Conservation (phyloP, 35 echinoderm and acorn worm species). For the Stichopus chloronotus region DNA sequence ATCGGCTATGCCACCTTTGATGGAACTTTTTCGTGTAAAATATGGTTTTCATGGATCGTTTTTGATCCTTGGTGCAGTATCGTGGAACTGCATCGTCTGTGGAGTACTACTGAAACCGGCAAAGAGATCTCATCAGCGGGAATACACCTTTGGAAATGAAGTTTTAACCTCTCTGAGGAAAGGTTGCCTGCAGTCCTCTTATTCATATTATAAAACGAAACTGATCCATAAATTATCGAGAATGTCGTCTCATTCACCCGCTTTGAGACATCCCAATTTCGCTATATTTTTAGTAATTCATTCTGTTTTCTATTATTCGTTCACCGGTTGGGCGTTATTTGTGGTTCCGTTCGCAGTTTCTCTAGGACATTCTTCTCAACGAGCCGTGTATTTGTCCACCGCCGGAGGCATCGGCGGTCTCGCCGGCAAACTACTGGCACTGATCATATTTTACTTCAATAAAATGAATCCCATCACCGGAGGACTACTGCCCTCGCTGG, state of each 20-base stretch:
- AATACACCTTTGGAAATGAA: background rate
- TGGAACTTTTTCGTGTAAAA: background rate
- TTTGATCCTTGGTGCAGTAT: background rate
- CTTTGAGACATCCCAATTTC: constrained; percentile 12
- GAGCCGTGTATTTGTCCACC: constrained; percentile 29
- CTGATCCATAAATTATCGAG: background rate
- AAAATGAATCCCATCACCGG: constrained; percentile 37
- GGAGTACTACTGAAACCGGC: constrained; percentile 23
- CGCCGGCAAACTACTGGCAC: background rate
- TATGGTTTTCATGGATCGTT: constrained; percentile 22
- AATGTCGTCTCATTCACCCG: background rate
- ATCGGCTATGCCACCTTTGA: background rate
- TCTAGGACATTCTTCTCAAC: background rate
- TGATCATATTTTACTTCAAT: background rate
- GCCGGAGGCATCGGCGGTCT: constrained; percentile 45
- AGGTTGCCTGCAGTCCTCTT: background rate
- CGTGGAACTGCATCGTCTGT: background rate
- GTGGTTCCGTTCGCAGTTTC: constrained; percentile 31
- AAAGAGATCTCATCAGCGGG: background rate
- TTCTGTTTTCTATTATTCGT: constrained; percentile 41
- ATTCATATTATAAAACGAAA: background rate
- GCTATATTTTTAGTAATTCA: constrained; percentile 24
- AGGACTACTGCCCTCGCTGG: background rate
- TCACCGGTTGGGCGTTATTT: constrained; percentile 44
- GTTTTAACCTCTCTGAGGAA: background rate